Evolutionary conservation across 2,797 vertebrate species (phyloP), one percentile per base, ranked within the genome.

Genomic region (Limosa lapponica): DNA sequence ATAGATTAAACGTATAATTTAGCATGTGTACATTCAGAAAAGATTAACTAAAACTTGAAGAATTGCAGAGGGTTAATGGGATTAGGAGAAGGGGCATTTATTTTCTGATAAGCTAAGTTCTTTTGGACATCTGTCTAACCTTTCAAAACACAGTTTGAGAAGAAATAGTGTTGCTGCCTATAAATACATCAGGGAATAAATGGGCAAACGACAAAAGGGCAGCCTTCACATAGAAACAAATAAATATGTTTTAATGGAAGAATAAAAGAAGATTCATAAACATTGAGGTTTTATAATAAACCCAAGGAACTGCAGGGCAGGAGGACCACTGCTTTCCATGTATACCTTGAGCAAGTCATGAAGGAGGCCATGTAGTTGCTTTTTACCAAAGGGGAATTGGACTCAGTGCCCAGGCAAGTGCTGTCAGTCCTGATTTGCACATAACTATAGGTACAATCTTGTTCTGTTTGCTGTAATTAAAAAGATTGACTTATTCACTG

Each of bases 131-230:
- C 17, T 2, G 12, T 58, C 71, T 95, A 66, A 94, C 90, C 36
- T 85, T 92, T 94, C 67, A 73, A 89, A 92, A 70, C 36, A 39
- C 4, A 8, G 28, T 73, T 69, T 70, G 43, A 75, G 74, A 72
- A 70, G 16, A 87, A 81, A 80, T 93, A 82, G 78, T 22, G 41
- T 80, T 95, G 55, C 64, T 85, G 39, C 28, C 48, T 95, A 82
- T 89, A 92, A 95, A 95, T 85, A 87, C 11, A 62, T 52, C 39
- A 34, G 19, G 22, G 30, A 89, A 84, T 75, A 84, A 87, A 85
- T 55, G 36, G n/a, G n/a, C n/a, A n/a, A n/a, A n/a, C n/a, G n/a
- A n/a, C n/a, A n/a, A n/a, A n/a, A 85, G n/a, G 51, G 32, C 52
- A 89, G 6, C 24, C 55, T 79, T 89, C 64, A 34, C 32, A 16